Base-by-base conservation (phyloP, 2,797 vertebrate genomes). In the Eulemur rubriventer region DNA sequence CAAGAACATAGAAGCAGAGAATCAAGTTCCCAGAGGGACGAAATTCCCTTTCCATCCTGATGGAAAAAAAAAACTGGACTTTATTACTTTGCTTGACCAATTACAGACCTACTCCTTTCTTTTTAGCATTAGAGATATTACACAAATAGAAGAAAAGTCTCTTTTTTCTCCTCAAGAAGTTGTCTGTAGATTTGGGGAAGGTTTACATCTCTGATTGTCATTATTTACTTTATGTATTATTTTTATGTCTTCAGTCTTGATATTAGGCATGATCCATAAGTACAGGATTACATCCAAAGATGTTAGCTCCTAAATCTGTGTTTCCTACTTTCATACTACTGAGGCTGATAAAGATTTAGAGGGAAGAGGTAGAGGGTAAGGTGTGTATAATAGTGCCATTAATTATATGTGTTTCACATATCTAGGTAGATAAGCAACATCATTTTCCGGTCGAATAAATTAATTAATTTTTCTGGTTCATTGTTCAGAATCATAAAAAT, bases 371-470 rank as follows among this genome's bases (percentile, higher is more conserved):
- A 70, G 35, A 78, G 48, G n/a, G 55, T 57, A 87, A 61, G n/a
- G 65, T 92, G 24, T 86, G 89, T 41, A 48, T 69, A 86, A 91
- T 20, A 76, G 13, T 24, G n/a, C 43, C 30, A 46, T 63, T 82
- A 92, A 75, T 85, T 75, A 69, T 46, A 43, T 16, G 35, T 48
- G 2, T 22, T 92, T 82, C 14, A 8, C 46, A 73, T 6, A 46
- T 89, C 79, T 61, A 90, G 30, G 57, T 3, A 89, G 55, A 91
- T 86, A 38, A 88, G 18, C 69, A 96, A 65, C 22, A 86, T 13
- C 24, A 94, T 92, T 94, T 95, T 67, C 72, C 80, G 57, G 59
- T 48, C 70, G 65, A 91, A 95, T 79, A 96, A 92, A 95, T 89
- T 73, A 87, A 94, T 22, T 88, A 63, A 16, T 18, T 91, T 95